Evolutionary conservation across 1,140 invertebrate genomes (phyloP), one percentile per base, ranked within the genome.

Genomic region (Fopius arisanus): DNA sequence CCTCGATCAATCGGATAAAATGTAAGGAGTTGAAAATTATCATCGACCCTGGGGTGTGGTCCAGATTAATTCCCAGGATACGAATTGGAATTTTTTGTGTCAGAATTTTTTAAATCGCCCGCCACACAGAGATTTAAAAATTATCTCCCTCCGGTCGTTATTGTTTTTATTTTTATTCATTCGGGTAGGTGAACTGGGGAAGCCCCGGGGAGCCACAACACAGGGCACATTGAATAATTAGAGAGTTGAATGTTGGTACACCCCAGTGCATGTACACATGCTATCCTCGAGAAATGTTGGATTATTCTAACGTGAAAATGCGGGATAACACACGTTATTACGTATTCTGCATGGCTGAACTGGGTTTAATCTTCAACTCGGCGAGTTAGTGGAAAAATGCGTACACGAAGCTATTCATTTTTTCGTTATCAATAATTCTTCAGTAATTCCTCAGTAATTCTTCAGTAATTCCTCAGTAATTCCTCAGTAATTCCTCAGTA

Each of bases 151-250:
- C 3, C 16, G 31, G 7, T 67, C 31, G 16, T 67, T 19, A 31
- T n/a, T 19, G 1, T 67, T 23, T 66, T 67, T 67, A n/a, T n/a
- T n/a, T n/a, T n/a, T n/a, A n/a, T n/a, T n/a, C n/a, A n/a, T 28
- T 68, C n/a, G 19, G 31, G 28, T 21, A 37, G 16, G 23, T 51
- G 28, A 70, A 14, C 7, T 28, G 16, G 21, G 28, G 26, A 43
- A 40, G 16, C 23, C 19, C 16, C 33, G 41, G 31, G 51, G 28
- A 31, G 21, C 23, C 41, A 31, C 41, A 70, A 41, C 43, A 16
- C 14, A 51, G 19, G 41, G 23, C 31, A 66, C 14, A 51, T 14
- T 70, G 67, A 70, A 54, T 70, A 70, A 70, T 70, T 70, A 31
- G 23, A 29, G 67, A 28, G 41, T 70, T 70, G 54, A 51, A 70